Evolutionary conservation across 2,113 vertebrate genomes (phyloP), one percentile per base, ranked within the genome.

Genomic region (Zosterops lateralis): DNA sequence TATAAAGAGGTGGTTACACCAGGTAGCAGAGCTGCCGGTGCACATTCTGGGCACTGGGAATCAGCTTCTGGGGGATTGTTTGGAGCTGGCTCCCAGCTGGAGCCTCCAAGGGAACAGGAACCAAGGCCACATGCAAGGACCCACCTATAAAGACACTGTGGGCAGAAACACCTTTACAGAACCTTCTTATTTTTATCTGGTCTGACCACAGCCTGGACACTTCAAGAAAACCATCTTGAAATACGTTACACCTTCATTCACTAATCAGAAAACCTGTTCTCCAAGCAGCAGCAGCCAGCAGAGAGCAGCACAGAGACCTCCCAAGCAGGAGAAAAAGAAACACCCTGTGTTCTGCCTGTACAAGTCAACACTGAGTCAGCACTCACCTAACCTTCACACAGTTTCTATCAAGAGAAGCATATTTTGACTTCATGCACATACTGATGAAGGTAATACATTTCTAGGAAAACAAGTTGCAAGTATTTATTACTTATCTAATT

Each of bases 341-440:
- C 24, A 50, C 47, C 57, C 75, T 32, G 15, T 11, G 10, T 20
- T 32, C 13, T 66, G 34, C 14, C n/a, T 62, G 44, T 47, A 75
- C 79, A 45, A 56, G 70, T 2, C 51, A 54, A 58, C 42, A 38
- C 29, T 62, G 87, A 94, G 92, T 85, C 93, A 96, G 70, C 9
- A 6, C 34, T 84, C 95, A 94, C 79, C 89, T 67, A 92, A 96
- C 92, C 93, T 96, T 97, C 94, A 93, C 90, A 84, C 20, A 71
- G 78, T 36, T 89, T 65, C 45, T 48, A 15, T 36, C 84, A 31
- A 73, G 18, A 62, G 42, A 12, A 89, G n/a, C 4, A 61, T 15
- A 78, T 65, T 90, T n/a, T 36, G 12, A 31, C 45, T 62, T 28
- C 24, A 31, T 70, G 32, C 3, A 54, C 0, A 5, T 68, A 45